Base-by-base conservation (phyloP, 2,888 invertebrate species). In the Gnatocerus cornutus region DNA sequence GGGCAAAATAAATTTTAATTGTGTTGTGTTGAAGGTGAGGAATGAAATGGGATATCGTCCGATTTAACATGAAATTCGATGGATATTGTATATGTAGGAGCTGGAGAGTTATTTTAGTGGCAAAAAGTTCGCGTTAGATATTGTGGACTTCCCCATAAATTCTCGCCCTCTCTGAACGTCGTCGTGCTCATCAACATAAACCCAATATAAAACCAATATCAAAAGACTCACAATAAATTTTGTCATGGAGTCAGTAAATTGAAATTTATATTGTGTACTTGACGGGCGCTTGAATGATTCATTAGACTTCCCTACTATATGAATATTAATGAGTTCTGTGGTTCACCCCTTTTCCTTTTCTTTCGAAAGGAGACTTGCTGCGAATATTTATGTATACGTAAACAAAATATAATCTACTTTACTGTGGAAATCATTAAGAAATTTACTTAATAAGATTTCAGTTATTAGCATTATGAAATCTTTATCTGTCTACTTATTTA, bases 241-340 rank as follows among this genome's bases (percentile, higher is more conserved):
- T 71, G 75, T 74, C 74, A 64, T 43, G 53, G 52, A 62, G 55
- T 73, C 70, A 68, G 73, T 75, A 80, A 79, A 81, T 81, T 81
- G 79, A 81, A 81, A 80, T 80, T 81, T 80, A 80, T 81, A 78
- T 74, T 78, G 78, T 78, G 74, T 77, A 75, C 74, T 75, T 76
- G 77, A 75, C 75, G 74, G 75, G 72, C 74, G 74, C 74, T 72
- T 74, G 74, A 77, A 76, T 78, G 78, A 80, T 79, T 78, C 78
- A 79, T 81, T 80, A 79, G 78, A 74, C 72, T 74, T 37, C 39
- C 50, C 48, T 39, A 37, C 61, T 39, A 48, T 48, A 61, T 61
- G 61, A 61, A 61, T 61, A 61, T 61, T 61, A 76, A 77, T 75
- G 64, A 63, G 59, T 69, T 52, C 46, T 56, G 68, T 56, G 68